Conservation (phyloP, 1,140 invertebrate species). For the Drosophila kepulauana region DNA sequence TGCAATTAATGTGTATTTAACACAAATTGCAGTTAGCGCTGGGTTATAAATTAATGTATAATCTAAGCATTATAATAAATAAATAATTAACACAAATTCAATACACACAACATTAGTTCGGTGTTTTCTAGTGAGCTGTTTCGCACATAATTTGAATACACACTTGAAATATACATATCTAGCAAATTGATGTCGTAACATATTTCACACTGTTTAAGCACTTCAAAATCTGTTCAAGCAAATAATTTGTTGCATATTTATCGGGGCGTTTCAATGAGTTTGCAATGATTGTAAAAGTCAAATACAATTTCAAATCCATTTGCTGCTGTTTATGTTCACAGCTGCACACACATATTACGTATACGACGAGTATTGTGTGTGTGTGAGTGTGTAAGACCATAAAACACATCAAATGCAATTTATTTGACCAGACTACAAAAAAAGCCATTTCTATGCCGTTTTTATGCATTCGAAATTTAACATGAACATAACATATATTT, state of each 20-base stretch:
- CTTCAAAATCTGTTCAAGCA: not conserved
- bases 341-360: not conserved
- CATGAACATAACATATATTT: not conserved
- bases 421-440: slow-evolving; percentile 48
- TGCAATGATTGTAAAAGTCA: slow-evolving; percentile 18
- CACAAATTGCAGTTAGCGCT: too few relatives aligned
- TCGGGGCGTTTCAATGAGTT: slow-evolving; percentile 18
- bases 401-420: slow-evolving; percentile 53
- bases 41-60: too few relatives aligned
- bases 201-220: not conserved
- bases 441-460: slow-evolving; percentile 59
- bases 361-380: not conserved
- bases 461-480: slow-evolving; percentile 59
- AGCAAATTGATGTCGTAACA: not conserved
- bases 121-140: too few relatives aligned
- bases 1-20: too few relatives aligned
- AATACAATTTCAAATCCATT: slow-evolving; percentile 30
- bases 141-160: not conserved
- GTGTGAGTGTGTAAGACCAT: slow-evolving; percentile 3
- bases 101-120: too few relatives aligned
- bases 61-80: too few relatives aligned
- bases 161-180: not conserved
- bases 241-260: slow-evolving; percentile 38
- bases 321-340: slow-evolving; percentile 12
- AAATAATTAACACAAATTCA: too few relatives aligned